Evolutionary conservation across 1,140 invertebrate genomes (phyloP), one percentile per base, ranked within the genome.

Genomic region (Asobara japonica): DNA sequence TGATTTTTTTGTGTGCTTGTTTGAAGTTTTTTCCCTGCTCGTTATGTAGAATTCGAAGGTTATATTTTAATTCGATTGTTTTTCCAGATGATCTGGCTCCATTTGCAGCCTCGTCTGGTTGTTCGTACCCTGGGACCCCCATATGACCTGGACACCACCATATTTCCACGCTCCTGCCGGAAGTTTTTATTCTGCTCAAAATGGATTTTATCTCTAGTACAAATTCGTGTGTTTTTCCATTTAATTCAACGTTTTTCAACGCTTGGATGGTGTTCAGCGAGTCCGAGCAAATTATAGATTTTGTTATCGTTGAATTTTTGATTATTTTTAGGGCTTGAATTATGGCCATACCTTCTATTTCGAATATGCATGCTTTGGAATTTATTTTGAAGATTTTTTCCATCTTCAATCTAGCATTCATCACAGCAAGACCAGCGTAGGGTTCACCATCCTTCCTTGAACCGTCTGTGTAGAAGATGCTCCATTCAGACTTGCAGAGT

Each of bases 201-300:
- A 65, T 7, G 22, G 64, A 65, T 41, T 65, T 65, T 8, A 65
- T 65, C 11, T 65, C 33, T 31, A 65, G 33, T 10, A 65, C 41
- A 8, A 8, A 31, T n/a, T 41, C 20, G 11, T 65, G 64, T 20
- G 10, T 8, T 65, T 16, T 41, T 36, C 30, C 31, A 18, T 65
- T 36, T 18, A 65, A 11, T 16, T 65, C 41, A 45, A 45, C 41
- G 16, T 45, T 10, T 45, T 45, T 45, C 16, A 45, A n/a, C 6
- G 41, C 41, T 45, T 45, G 41, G 51, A 67, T 61, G 3, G 62
- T 65, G 62, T 31, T 65, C 10, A 33, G 13, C 2, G 62, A 65
- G 33, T 65, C 62, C 22, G 62, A 33, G 20, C 33, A 36, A 6
- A 65, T 65, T 2, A 65, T 13, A 4, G 33, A 20, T 13, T 65